These are phyloP conservation scores for Nothura maculosa DNA, from an alignment of 2,797 vertebrate species.

Conservation along the genomic window DNA sequence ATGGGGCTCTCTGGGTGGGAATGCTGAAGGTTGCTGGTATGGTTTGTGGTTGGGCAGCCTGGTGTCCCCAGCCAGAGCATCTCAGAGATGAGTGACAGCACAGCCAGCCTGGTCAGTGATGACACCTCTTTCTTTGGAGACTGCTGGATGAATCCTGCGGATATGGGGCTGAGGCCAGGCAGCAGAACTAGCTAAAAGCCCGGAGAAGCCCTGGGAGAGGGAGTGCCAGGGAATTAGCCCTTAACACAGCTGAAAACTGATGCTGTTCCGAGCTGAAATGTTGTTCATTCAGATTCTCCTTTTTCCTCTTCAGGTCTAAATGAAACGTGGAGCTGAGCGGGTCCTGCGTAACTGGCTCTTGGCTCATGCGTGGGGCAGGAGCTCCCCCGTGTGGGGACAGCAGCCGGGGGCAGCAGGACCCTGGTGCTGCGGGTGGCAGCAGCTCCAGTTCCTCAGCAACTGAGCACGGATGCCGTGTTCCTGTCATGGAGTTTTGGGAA, in stretches of 20 bases:
- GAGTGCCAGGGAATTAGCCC: rapidly evolving
- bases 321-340: rapidly evolving
- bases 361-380: rapidly evolving
- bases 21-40: rapidly evolving
- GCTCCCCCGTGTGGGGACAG: background rate
- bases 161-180: slow-evolving; percentile 98
- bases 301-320: background rate
- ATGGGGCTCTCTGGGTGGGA: background rate
- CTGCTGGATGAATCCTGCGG: slow-evolving; percentile 95
- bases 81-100: rapidly evolving
- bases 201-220: rapidly evolving
- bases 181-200: rapidly evolving
- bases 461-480: rapidly evolving
- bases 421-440: too few relatives aligned
- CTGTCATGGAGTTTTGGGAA: background rate
- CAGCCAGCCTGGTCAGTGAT: slow-evolving; percentile 86
- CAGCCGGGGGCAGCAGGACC: rapidly evolving
- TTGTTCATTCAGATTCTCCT: rapidly evolving
- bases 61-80: rapidly evolving
- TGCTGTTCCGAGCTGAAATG: rapidly evolving
- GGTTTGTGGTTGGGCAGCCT: background rate
- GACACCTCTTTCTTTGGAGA: slow-evolving; percentile 82
- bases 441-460: background rate
- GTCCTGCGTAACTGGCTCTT: background rate
- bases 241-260: rapidly evolving